Conservation (phyloP, 2,888 invertebrate species). For the Pyrocoelia pectoralis region DNA sequence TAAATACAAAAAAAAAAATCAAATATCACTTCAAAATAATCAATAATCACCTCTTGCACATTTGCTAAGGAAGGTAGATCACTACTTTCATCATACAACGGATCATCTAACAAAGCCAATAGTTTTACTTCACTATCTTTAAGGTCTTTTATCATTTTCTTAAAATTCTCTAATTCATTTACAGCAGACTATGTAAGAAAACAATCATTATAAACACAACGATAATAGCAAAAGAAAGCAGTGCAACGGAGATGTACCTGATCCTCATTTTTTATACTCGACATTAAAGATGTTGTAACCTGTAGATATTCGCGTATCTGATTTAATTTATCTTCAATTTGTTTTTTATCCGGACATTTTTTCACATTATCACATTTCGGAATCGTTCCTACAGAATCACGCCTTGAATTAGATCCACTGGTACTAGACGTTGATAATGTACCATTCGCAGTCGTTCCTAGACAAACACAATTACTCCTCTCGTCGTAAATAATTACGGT, state of each 20-base stretch:
- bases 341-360: conserved; percentile 70
- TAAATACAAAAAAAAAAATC: too few relatives aligned
- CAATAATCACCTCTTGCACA: conserved; percentile 44
- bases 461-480: too few relatives aligned
- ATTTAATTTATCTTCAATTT: conserved; percentile 73
- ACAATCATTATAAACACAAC: conserved; percentile 1
- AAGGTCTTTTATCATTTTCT: conserved; percentile 72
- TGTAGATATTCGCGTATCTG: conserved; percentile 78
- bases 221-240: background rate
- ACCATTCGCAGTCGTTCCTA: conserved; percentile 47
- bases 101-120: conserved; percentile 63
- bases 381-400: conserved; percentile 54
- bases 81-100: conserved; percentile 41
- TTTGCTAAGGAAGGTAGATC: conserved; percentile 35
- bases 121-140: conserved; percentile 76
- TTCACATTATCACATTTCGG: conserved; percentile 58
- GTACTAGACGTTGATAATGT: conserved; percentile 48
- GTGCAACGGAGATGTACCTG: conserved; percentile 63
- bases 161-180: conserved; percentile 65
- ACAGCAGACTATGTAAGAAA: conserved; percentile 38
- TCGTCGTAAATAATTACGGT: background rate
- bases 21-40: conserved; percentile 2
- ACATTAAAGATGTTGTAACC: conserved; percentile 74
- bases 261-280: conserved; percentile 73
- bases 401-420: conserved; percentile 54